Conservation (phyloP, 1,140 invertebrate genomes). For the Teleogryllus occipitalis region DNA sequence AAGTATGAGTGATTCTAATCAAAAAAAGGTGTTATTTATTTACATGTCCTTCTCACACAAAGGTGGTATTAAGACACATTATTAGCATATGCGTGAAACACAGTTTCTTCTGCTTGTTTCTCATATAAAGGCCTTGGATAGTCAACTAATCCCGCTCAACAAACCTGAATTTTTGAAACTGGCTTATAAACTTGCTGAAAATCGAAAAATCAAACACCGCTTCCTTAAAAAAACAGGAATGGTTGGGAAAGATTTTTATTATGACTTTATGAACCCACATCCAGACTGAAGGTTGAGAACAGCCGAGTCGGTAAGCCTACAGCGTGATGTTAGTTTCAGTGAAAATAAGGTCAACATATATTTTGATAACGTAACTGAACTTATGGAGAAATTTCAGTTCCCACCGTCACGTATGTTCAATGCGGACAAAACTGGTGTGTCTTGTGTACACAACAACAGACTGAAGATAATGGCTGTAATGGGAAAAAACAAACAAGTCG, state of each 20-base stretch:
- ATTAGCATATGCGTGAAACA: too few species aligned
- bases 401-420: constrained; percentile 34
- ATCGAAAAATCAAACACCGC: constrained; percentile 17
- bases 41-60: too few species aligned
- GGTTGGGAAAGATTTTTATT: constrained; percentile 37
- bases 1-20: too few species aligned
- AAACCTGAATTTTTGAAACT: constrained; percentile 12
- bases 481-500: constrained; percentile 35
- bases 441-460: constrained; percentile 30
- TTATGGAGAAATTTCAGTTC: constrained; percentile 30
- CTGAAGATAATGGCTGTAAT: constrained; percentile 31
- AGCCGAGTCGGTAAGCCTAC: constrained; percentile 36
- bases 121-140: too few species aligned
- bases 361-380: constrained; percentile 27
- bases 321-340: constrained; percentile 34
- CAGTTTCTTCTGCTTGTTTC: too few species aligned
- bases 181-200: constrained; percentile 5
- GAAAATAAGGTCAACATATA: constrained; percentile 29
- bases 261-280: constrained; percentile 36
- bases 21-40: too few species aligned
- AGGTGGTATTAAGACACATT: too few species aligned
- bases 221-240: constrained; percentile 30
- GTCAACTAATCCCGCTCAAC: too few species aligned
- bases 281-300: constrained; percentile 32
- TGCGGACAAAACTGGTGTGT: constrained; percentile 35